Conservation (phyloP, 2,113 vertebrate species). For the Leptocoma aspasia region DNA sequence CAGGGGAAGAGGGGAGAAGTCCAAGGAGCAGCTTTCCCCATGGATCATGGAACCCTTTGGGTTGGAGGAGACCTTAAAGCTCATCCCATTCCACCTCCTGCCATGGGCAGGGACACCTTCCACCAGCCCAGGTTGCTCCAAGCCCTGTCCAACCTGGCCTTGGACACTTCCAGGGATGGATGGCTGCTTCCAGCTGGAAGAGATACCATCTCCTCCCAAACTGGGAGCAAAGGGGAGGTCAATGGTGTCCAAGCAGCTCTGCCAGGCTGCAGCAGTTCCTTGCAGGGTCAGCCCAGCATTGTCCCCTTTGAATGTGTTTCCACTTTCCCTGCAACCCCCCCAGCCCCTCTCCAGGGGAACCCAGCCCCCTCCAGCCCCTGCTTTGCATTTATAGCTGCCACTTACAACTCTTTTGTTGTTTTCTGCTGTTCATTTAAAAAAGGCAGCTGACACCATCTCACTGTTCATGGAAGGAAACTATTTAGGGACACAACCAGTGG, state of each 20-base stretch:
- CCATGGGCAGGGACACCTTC: not conserved
- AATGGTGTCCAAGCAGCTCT: accelerated
- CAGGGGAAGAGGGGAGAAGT: not conserved
- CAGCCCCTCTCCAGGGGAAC: not conserved
- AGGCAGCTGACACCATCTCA: conserved; percentile 4
- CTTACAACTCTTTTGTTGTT: not conserved
- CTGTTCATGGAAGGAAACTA: not conserved
- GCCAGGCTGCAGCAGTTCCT: not conserved
- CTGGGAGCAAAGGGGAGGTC: not conserved
- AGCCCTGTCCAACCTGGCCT: accelerated
- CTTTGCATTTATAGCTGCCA: not conserved
- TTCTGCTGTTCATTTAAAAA: not conserved
- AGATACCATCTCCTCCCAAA: not conserved
- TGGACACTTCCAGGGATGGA: not conserved
- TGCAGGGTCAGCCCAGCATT: accelerated
- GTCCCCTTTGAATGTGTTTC: accelerated
- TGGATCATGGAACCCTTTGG: not conserved
- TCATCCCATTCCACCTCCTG: not conserved
- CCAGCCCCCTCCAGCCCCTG: not conserved
- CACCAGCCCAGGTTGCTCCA: not conserved
- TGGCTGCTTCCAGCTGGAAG: not conserved
- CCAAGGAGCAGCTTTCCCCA: not conserved
- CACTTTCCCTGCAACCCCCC: not conserved
- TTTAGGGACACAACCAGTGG: conserved; percentile 22
- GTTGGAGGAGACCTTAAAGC: not conserved